phyloP scores from a whole-genome alignment of 2,888 invertebrate genomes.

The Agrochola circellaris region DNA sequence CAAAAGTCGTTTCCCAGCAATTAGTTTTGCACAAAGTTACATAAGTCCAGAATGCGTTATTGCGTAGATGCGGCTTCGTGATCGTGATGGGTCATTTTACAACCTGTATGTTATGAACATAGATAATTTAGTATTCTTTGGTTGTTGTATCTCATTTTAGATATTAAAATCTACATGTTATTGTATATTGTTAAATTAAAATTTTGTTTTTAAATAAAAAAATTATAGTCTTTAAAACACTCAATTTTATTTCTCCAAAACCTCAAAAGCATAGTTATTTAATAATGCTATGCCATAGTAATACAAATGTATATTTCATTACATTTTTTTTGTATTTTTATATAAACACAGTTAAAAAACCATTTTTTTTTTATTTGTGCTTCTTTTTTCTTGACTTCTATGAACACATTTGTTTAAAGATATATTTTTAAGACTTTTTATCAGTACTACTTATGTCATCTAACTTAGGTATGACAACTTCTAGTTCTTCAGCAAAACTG shows the following conservation, averaged over 20 bases:
- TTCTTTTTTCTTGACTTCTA: constrained; percentile 23
- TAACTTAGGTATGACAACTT: constrained; percentile 70
- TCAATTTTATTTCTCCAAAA: constrained; percentile 58
- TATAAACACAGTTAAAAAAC: constrained; percentile 24
- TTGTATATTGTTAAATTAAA: constrained; percentile 18
- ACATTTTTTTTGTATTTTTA: constrained; percentile 31
- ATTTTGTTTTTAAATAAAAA: constrained; percentile 27
- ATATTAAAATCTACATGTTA: constrained; percentile 35
- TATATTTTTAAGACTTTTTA: constrained; percentile 85
- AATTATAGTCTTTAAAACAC: constrained; percentile 21
- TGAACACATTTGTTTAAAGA: constrained; percentile 36
- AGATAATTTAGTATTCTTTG: constrained; percentile 27
- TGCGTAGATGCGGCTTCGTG: not conserved
- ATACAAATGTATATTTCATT: constrained; percentile 40
- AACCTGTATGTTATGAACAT: not conserved
- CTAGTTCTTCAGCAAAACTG: constrained; percentile 77
- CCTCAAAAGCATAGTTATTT: constrained; percentile 32
- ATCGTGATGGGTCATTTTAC: not conserved
- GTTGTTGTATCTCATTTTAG: constrained; percentile 55
- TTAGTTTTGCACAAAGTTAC: not conserved
- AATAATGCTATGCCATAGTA: constrained; percentile 27
- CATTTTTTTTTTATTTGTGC: constrained; percentile 1
- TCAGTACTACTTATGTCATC: constrained; percentile 80
- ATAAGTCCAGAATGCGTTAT: not conserved
- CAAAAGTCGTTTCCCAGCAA: not conserved